Base-by-base conservation (phyloP, 1,140 invertebrate species). In the Caenorhabditis remanei region DNA sequence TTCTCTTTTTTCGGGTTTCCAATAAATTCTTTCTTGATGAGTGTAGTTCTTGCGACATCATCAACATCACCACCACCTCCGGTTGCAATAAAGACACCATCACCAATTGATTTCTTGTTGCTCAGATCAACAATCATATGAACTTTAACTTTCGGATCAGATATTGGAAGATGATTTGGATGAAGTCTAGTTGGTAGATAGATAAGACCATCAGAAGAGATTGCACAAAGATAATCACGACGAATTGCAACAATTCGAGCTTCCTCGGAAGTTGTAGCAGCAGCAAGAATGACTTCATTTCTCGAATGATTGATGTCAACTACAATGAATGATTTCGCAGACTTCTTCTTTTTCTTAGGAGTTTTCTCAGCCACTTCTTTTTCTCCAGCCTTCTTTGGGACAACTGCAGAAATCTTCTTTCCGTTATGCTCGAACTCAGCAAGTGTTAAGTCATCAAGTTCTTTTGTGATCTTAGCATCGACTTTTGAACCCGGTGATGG, bases 291-390 rank as follows among this genome's bases (percentile, higher is more conserved):
- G 46, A 79, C 71, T 53, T 79, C 71, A 24, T 79, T 79, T 19
- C 46, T 79, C n/a, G 71, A 50, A 24, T 79, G 71, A 41, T 79
- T 79, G 43, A 79, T 79, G 24, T 79, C 71, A 8, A 79, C 71
- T 21, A 79, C 40, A 16, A 61, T 58, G 6, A 84, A 53, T 41
- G 41, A 41, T 1, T 58, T 61, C 2, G 82, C 19, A 0, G 82
- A 7, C 4, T 53, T 43, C 32, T 53, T 65, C 58, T 85, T 67
- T 21, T 85, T 85, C 40, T 83, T 83, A 2, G 16, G 19, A 0
- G 53, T 61, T 24, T 61, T 67, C 19, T 61, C 58, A 14, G 83
- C 8, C 6, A 32, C 21, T 13, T 43, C 24, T 7, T 67, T 67
- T 1, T 32, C 61, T 13, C 40, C 84, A 32, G 14, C n/a, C 13